phyloP scores from a whole-genome alignment of 2,888 invertebrate genomes.

The Adineta ricciae region DNA sequence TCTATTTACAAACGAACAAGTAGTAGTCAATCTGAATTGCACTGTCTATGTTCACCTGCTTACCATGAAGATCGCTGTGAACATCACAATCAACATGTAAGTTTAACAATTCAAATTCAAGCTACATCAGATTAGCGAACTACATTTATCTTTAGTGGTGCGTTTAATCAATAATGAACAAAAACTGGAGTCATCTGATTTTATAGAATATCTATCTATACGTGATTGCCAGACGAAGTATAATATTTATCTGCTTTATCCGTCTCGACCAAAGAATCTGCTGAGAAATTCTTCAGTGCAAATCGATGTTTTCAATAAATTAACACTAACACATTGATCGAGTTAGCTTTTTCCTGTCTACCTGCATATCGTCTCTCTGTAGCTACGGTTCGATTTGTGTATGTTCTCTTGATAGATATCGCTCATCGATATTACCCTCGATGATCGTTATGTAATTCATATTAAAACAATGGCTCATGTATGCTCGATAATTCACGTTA shows the following conservation, averaged over 20 bases:
- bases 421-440: no score
- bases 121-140: neutral
- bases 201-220: neutral
- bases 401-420: no score
- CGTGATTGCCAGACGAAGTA: neutral
- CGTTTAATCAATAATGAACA: neutral
- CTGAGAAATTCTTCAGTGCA: neutral
- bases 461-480: no score
- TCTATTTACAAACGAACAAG: neutral
- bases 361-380: no score
- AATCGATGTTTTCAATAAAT: neutral
- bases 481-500: no score
- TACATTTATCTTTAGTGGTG: neutral
- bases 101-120: neutral
- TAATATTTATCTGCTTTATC: neutral
- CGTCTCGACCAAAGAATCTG: neutral
- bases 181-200: neutral
- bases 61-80: neutral
- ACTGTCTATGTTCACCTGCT: neutral
- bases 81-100: neutral
- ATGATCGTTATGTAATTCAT: no score
- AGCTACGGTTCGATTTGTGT: no score
- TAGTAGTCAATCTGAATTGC: neutral
- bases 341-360: no score
- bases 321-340: neutral